Conservation (phyloP, 2,797 vertebrate genomes). For the Myotis planiceps region DNA sequence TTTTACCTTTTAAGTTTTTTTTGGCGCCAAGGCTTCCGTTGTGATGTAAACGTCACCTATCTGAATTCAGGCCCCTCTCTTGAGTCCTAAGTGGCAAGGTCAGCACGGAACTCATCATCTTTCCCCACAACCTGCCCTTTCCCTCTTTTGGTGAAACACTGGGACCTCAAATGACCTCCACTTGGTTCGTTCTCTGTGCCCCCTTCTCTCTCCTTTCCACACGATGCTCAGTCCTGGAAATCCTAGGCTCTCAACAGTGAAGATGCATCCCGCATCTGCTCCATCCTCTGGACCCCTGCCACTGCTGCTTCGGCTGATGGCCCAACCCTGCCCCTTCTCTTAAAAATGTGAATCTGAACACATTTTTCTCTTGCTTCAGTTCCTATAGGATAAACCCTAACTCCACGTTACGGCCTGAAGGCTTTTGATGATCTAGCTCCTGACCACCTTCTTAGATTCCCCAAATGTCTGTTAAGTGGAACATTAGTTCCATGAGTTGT, state of each 20-base stretch:
- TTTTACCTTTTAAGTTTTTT: neutral
- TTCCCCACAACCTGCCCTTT: neutral
- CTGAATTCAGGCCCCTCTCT: neutral
- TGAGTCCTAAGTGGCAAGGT: neutral
- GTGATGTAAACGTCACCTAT: neutral
- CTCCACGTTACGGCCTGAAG: neutral
- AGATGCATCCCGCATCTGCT: neutral
- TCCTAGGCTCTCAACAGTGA: neutral
- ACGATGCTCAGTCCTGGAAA: neutral
- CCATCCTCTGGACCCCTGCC: neutral
- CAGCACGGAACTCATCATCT: neutral
- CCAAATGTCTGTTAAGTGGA: neutral
- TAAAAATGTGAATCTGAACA: neutral
- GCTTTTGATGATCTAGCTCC: neutral
- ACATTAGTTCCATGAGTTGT: neutral
- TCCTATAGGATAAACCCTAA: neutral
- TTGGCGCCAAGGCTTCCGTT: neutral
- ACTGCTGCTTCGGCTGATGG: neutral
- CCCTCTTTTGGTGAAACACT: neutral
- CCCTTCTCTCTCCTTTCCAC: neutral
- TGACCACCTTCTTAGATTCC: neutral
- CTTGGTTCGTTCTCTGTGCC: neutral
- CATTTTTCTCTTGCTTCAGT: neutral
- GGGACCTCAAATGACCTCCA: neutral
- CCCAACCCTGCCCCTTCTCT: neutral